These are phyloP conservation scores for Takifugu ocellatus DNA, from an alignment of 2,797 vertebrate genomes.

Conservation along the genomic window DNA sequence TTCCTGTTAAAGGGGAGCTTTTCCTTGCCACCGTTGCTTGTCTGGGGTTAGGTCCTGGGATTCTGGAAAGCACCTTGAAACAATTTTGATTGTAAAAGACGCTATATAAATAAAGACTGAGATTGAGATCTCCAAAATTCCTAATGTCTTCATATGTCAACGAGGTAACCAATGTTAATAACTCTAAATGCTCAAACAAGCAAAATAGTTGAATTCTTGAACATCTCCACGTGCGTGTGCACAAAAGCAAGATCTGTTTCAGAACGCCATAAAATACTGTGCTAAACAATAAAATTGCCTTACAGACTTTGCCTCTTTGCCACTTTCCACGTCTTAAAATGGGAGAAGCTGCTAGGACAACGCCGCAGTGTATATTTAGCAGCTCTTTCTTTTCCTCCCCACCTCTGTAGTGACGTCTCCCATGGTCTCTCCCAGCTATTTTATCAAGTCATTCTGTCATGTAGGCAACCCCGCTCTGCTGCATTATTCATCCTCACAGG, in stretches of 20 bases:
- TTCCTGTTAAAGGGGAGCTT: too few species aligned
- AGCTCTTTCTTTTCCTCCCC: constrained; percentile 17
- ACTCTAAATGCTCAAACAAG: neutral
- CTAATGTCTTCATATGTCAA: too few species aligned
- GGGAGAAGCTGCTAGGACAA: constrained; percentile 23
- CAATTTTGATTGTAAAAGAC: too few species aligned
- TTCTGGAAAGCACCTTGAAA: too few species aligned
- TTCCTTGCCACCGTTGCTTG: too few species aligned
- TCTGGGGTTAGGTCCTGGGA: too few species aligned
- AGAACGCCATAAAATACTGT: neutral
- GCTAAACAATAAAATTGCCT: neutral
- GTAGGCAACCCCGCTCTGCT: constrained; percentile 67
- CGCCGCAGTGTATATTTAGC: constrained; percentile 52
- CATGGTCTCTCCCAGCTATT: constrained; percentile 62
- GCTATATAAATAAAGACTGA: too few species aligned
- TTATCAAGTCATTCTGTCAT: constrained; percentile 61
- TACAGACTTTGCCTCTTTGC: neutral
- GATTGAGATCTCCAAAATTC: too few species aligned
- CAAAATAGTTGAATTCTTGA: too few species aligned
- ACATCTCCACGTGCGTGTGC: too few species aligned
- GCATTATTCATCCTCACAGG: constrained; percentile 69
- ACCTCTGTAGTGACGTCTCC: constrained; percentile 39
- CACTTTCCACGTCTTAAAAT: constrained; percentile 11
- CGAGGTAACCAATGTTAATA: too few species aligned
- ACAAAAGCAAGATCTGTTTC: too few species aligned